Percentiles rank a stretch among this genome's conserved stretches.
Evolutionary conservation across 2,113 vertebrate genomes (phyloP).

Genomic region (Prietella phreatophila): DNA sequence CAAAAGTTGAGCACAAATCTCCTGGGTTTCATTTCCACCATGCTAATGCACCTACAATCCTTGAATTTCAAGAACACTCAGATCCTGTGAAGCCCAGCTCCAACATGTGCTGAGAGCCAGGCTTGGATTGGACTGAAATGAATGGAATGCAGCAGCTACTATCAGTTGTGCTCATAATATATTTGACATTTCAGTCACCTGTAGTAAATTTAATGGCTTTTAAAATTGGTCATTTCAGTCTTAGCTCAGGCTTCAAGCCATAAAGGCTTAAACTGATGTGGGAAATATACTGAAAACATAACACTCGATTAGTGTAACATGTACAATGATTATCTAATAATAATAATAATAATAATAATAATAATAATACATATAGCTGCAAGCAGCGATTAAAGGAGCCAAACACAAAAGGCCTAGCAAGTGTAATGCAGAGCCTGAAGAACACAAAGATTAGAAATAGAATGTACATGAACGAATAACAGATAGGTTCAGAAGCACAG

Average conservation of each 20-base stretch:
- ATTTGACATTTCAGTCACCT: background rate
- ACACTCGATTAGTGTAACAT: background rate
- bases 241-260: background rate
- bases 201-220: background rate
- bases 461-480: too few species aligned
- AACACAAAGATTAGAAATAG: too few species aligned
- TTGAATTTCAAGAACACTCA: background rate
- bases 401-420: too few species aligned
- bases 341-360: background rate
- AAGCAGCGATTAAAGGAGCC: too few species aligned
- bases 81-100: background rate
- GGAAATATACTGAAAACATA: background rate
- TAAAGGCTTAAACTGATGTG: background rate
- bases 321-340: background rate
- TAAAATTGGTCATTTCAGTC: background rate
- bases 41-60: background rate
- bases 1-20: background rate
- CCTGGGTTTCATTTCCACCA: background rate
- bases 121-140: background rate
- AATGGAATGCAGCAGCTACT: background rate
- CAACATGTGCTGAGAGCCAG: background rate
- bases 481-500: too few species aligned
- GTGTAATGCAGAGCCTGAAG: too few species aligned
- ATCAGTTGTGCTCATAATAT: background rate
- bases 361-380: too few species aligned